Base-by-base conservation (phyloP, 2,888 invertebrate species). In the Pemphredon lugubris region DNA sequence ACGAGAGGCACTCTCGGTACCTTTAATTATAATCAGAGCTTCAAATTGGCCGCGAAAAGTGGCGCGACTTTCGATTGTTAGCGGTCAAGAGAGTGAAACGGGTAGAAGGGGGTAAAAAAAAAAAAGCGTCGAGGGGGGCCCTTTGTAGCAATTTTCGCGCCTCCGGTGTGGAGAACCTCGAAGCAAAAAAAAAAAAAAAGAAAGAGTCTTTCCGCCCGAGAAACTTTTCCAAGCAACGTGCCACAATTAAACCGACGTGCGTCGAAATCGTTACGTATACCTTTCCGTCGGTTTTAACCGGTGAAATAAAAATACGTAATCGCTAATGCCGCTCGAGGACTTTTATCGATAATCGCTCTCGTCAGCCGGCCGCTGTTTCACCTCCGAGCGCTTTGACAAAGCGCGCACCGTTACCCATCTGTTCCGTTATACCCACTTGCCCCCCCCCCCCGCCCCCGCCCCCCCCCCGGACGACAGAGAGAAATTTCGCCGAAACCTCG, bases 121-220 rank as follows among this genome's bases (percentile, higher is more conserved):
- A n/a, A 34, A 44, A 26, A 61, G 34, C 30, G 59, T 66, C 42
- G 66, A 73, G 69, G 66, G 70, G 69, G 37, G 63, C 63, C 51
- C 63, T 74, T 71, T 74, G 67, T 74, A 64, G 54, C 54, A 71
- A 71, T 71, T 75, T 67, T 75, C 70, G 57, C 70, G 64, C 66
- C 59, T 63, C 26, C 58, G 34, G 69, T 64, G 59, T 54, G 70
- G 64, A 64, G 59, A 74, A 74, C 59, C 55, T 68, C 69, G 57
- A 55, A 47, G 51, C 67, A 40, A 18, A 54, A 21, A 39, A 47
- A 40, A 34, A 64, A 65, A 58, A 54, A 30, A 40, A 34, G 60
- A 65, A 58, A 54, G 21, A 48, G 42, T 59, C 53, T 67, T 69
- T 60, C 53, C 57, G 50, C 18, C 58, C 44, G 50, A 57, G 63